Evolutionary conservation across 2,888 invertebrate species (phyloP).

Genomic region (Synanthedon myopaeformis): DNA sequence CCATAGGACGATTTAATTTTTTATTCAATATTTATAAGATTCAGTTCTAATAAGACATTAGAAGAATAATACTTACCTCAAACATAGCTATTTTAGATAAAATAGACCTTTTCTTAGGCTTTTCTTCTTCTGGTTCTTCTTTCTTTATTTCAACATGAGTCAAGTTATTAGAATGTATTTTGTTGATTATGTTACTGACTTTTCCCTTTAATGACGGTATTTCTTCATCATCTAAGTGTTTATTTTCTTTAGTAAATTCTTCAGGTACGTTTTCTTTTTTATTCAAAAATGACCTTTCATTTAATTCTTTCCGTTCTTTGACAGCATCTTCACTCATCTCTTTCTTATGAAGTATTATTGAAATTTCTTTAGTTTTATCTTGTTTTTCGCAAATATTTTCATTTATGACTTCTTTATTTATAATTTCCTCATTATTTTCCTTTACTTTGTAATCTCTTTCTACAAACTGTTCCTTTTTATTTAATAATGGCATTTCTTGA

Average conservation of each 20-base stretch:
- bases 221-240: constrained; percentile 10
- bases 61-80: constrained; percentile 31
- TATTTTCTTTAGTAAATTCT: neutral
- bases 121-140: constrained; percentile 11
- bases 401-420: neutral
- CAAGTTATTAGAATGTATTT: constrained; percentile 15
- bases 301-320: neutral
- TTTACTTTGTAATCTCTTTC: too few relatives aligned
- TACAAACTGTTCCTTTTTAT: too few relatives aligned
- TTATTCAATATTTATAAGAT: too few relatives aligned
- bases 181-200: constrained; percentile 29
- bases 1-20: too few relatives aligned
- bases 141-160: constrained; percentile 10
- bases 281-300: neutral
- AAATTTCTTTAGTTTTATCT: neutral
- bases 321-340: neutral
- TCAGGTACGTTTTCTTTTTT: constrained; percentile 1
- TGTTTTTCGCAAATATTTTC: constrained; percentile 1
- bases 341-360: neutral
- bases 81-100: constrained; percentile 51
- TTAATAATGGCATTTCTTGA: too few relatives aligned
- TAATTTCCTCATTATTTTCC: too few relatives aligned
- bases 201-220: constrained; percentile 32
- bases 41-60: too few relatives aligned
- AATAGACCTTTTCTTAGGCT: constrained; percentile 35